phyloP scores from a whole-genome alignment of 2,888 invertebrate species.

The Yponomeuta plumbellus region DNA sequence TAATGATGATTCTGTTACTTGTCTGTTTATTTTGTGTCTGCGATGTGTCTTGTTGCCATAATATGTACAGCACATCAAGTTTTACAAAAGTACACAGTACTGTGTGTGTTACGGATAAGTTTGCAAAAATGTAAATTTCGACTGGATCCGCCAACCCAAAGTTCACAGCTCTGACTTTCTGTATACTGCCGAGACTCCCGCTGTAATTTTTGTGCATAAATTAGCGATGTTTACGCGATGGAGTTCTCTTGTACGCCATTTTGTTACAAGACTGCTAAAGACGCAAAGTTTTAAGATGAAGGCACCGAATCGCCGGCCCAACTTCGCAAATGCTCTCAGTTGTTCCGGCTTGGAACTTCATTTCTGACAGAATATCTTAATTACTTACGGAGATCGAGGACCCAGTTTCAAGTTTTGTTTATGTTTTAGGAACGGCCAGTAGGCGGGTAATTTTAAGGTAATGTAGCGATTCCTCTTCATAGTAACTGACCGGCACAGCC shows the following conservation, averaged over 20 bases:
- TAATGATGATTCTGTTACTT: too few species aligned
- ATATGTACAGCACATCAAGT: too few species aligned
- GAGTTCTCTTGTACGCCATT: not conserved
- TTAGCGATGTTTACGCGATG: slow-evolving; percentile 1
- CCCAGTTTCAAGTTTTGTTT: not conserved
- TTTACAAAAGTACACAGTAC: too few species aligned
- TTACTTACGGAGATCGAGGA: not conserved
- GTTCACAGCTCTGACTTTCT: too few species aligned
- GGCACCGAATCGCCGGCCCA: not conserved
- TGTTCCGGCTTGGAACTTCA: not conserved
- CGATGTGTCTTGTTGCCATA: too few species aligned
- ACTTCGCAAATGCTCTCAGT: not conserved
- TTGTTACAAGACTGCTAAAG: not conserved
- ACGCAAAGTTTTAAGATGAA: not conserved
- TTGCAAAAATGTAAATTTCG: too few species aligned
- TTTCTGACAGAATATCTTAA: not conserved
- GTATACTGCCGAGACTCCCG: not conserved
- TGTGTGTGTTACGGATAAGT: too few species aligned
- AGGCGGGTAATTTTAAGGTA: too few species aligned
- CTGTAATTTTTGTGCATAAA: slow-evolving; percentile 3
- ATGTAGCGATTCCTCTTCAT: too few species aligned
- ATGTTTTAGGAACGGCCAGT: not conserved
- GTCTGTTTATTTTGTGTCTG: too few species aligned
- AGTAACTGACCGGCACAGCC: too few species aligned
- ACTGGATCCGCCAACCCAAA: too few species aligned